Evolutionary conservation across 2,888 invertebrate species (phyloP), one percentile per base, ranked within the genome.

Genomic region (Anthoptus insignis): DNA sequence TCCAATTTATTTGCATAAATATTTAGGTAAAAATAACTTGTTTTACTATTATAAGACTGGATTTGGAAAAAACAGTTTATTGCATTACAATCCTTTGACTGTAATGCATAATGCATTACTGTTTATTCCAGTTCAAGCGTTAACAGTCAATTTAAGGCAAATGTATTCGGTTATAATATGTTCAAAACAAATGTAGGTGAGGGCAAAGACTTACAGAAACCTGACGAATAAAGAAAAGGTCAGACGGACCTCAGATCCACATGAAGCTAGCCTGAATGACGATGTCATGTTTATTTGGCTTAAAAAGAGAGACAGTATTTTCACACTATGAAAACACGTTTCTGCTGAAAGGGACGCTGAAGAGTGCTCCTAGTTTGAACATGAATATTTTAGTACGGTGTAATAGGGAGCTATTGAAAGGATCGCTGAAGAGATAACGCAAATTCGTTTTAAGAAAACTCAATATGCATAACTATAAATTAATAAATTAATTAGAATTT

Each of bases 231-330:
- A 89, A 89, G 77, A 80, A 77, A 78, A 87, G 81, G 84, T 83
- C 84, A 84, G 76, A 75, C 82, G 83, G 80, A 80, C 81, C 81
- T 80, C 74, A 80, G 79, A 79, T 76, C 79, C 77, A 77, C 76
- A 79, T 78, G 81, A 81, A 80, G 81, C 80, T 79, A 78, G 80
- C 79, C 75, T 86, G 84, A 88, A 87, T 87, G 86, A 86, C 86
- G 85, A 86, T 84, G 87, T 86, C 88, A 86, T 88, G 90, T 90
- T 88, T 90, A 91, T 91, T 91, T 89, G 86, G 84, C 84, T 87
- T 84, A 82, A 86, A 86, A 63, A 85, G 85, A 86, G 82, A 81
- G 82, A 78, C 59, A 70, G 80, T 87, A 87, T 81, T 82, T 86
- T 82, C 77, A 71, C 71, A 73, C 71, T 74, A 68, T 63, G 59